These are phyloP conservation scores for Astyanax mexicanus DNA, from an alignment of 2,797 vertebrate genomes.

Conservation along the genomic window DNA sequence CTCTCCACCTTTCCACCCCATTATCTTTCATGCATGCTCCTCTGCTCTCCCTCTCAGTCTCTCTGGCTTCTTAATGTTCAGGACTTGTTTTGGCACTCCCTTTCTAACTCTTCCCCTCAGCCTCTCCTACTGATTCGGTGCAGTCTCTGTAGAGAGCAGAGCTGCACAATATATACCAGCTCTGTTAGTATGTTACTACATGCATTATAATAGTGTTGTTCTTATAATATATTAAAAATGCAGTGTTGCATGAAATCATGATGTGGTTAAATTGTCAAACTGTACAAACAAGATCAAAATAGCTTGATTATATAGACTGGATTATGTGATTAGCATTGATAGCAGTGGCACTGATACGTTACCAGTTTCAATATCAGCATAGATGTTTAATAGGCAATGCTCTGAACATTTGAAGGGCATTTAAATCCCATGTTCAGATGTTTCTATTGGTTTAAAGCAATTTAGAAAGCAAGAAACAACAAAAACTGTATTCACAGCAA, in stretches of 20 bases:
- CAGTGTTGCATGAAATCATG: neutral
- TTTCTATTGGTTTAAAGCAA: too few relatives aligned
- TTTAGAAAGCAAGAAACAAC: too few relatives aligned
- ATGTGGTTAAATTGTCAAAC: neutral
- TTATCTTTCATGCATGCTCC: conserved; percentile 30
- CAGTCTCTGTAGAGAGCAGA: neutral
- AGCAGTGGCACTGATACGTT: too few relatives aligned
- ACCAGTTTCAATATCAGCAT: too few relatives aligned
- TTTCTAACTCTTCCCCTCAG: conserved; percentile 35
- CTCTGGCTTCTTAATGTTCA: conserved; percentile 15
- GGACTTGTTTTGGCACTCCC: conserved; percentile 14
- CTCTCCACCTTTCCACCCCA: conserved; percentile 21
- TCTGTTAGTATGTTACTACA: neutral
- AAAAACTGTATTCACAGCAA: too few relatives aligned
- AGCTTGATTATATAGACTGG: too few relatives aligned
- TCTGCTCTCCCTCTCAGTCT: conserved; percentile 16
- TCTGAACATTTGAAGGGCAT: too few relatives aligned
- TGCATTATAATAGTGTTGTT: neutral
- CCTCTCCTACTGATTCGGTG: neutral
- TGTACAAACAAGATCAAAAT: too few relatives aligned
- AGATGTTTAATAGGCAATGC: too few relatives aligned
- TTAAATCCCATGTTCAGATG: too few relatives aligned
- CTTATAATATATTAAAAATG: neutral
- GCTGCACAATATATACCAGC: neutral
- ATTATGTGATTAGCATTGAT: too few relatives aligned